Conservation (phyloP, 2,113 vertebrate species). For the Acrocephalus arundinaceus region DNA sequence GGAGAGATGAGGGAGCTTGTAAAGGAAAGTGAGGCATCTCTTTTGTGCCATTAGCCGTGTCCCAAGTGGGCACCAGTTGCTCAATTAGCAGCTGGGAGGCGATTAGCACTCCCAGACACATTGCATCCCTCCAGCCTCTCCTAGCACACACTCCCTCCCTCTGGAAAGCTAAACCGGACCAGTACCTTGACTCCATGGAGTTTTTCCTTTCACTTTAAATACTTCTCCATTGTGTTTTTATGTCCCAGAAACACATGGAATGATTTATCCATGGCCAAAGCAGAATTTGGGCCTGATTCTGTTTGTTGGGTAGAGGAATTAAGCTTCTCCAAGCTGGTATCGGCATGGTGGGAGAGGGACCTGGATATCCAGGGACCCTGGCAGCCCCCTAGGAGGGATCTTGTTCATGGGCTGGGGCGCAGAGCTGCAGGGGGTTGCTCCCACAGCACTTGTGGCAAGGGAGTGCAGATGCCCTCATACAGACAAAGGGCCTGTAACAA, state of each 20-base stretch:
- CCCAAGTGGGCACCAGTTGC: background rate
- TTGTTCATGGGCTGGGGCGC: rapidly evolving
- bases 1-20: background rate
- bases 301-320: background rate
- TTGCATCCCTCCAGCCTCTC: background rate
- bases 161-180: background rate
- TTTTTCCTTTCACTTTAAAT: conserved; percentile 36
- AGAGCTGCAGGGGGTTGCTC: background rate
- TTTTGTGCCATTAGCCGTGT: background rate
- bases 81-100: background rate
- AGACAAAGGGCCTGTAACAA: background rate
- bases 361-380: rapidly evolving
- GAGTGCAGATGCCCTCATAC: rapidly evolving
- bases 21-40: background rate
- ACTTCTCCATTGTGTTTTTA: background rate
- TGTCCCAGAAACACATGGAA: conserved; percentile 45
- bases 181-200: background rate
- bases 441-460: rapidly evolving
- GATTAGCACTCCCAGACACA: background rate
- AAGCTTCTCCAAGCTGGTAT: background rate
- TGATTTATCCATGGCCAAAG: background rate
- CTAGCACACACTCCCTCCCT: rapidly evolving
- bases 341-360: rapidly evolving
- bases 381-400: background rate
- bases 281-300: background rate